A percentile compares a stretch with the other conserved stretches of the same genome.
Evolutionary conservation across 2,888 invertebrate genomes (phyloP).

Genomic region (Dione juno): DNA sequence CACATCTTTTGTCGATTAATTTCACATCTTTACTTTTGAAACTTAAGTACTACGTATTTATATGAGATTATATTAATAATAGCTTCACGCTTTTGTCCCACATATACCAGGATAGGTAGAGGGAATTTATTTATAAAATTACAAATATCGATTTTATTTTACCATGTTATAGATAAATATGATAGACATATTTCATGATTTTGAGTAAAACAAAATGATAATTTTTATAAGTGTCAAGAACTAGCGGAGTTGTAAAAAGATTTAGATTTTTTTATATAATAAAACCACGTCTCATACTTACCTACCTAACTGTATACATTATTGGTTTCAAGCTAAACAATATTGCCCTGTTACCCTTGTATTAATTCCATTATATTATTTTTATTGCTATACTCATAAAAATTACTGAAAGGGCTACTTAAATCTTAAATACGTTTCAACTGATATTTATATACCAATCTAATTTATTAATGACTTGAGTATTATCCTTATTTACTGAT

Average conservation of each 20-base stretch:
- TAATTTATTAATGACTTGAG: neutral
- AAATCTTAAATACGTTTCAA: neutral
- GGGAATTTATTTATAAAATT: too few species aligned
- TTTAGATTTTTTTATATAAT: neutral
- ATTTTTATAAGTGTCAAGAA: too few species aligned
- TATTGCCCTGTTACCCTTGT: constrained; percentile 35
- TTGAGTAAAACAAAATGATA: too few species aligned
- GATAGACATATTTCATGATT: too few species aligned
- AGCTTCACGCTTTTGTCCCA: too few species aligned
- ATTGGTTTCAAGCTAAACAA: neutral
- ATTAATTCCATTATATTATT: constrained; percentile 25
- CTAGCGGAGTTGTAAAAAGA: too few species aligned
- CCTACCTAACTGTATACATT: neutral
- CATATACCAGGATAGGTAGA: too few species aligned
- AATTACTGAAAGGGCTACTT: constrained; percentile 10
- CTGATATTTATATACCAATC: neutral
- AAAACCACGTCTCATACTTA: neutral
- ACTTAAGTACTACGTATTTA: neutral
- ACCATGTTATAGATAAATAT: too few species aligned
- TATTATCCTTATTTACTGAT: neutral
- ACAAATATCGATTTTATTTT: too few species aligned
- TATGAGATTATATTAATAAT: too few species aligned
- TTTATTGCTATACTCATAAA: constrained; percentile 22
- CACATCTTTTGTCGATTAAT: neutral
- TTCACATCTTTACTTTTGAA: neutral